Conservation (phyloP, 2,797 vertebrate genomes). For the Falco rusticolus region DNA sequence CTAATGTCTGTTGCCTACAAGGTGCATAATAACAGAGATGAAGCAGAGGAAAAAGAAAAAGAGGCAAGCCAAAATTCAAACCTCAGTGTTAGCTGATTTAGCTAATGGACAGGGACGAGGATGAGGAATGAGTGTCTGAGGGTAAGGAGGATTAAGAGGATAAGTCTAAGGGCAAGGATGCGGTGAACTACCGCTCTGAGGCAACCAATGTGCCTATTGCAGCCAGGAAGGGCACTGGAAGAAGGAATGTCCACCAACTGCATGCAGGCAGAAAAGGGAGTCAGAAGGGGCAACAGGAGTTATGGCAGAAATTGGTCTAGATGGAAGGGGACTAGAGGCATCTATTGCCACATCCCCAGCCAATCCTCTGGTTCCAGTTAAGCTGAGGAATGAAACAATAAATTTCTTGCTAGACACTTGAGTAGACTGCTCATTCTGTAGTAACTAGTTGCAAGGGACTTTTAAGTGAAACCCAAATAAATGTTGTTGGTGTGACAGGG, state of each 20-base stretch:
- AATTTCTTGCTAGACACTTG: not conserved
- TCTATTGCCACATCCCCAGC: no score
- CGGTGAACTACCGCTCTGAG: no score
- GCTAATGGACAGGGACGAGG: no score
- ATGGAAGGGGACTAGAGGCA: not conserved
- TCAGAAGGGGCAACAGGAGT: not conserved
- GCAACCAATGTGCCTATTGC: accelerated
- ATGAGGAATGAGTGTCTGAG: no score
- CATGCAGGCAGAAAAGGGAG: not conserved
- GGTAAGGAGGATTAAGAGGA: no score
- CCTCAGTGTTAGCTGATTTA: no score
- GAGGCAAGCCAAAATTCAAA: no score
- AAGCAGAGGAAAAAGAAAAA: no score
- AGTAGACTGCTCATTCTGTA: not conserved
- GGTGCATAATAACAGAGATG: no score
- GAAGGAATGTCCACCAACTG: not conserved
- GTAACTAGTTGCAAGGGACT: not conserved
- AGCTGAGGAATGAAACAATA: not conserved
- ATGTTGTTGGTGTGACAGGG: not conserved
- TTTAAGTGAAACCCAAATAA: not conserved
- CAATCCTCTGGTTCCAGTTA: not conserved
- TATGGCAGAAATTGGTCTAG: not conserved
- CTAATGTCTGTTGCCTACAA: no score
- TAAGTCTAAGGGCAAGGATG: not conserved
- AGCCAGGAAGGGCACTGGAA: not conserved